phyloP scores from a whole-genome alignment of 2,888 invertebrate species.

The Agapetus fuscipes region DNA sequence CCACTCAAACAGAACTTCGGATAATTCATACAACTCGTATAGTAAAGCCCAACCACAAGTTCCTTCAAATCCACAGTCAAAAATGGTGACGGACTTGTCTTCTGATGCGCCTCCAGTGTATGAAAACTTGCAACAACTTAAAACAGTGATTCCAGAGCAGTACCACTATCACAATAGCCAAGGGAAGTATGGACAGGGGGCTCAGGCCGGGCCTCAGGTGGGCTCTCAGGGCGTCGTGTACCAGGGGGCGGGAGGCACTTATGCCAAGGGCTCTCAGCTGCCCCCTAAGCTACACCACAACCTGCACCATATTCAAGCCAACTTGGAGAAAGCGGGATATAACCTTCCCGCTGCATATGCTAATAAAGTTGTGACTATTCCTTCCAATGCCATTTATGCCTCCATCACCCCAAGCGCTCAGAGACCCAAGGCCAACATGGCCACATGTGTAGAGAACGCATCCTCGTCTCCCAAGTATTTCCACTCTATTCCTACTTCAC shows the following conservation, averaged over 20 bases:
- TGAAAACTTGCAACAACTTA: constrained; percentile 34
- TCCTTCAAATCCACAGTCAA: constrained; percentile 46
- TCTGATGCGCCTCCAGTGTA: constrained; percentile 42
- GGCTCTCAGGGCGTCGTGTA: constrained; percentile 20
- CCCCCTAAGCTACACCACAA: constrained; percentile 5
- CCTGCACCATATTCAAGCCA: constrained; percentile 4
- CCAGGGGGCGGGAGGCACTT: not conserved
- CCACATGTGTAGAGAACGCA: constrained; percentile 45
- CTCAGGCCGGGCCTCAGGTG: constrained; percentile 33
- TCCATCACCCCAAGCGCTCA: constrained; percentile 46
- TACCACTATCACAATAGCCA: constrained; percentile 5
- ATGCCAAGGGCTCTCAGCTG: not conserved
- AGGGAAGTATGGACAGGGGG: constrained; percentile 26
- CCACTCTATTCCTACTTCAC: constrained; percentile 39
- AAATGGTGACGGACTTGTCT: constrained; percentile 34
- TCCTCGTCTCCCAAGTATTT: constrained; percentile 47
- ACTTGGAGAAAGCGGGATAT: constrained; percentile 13
- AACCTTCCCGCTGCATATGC: constrained; percentile 31
- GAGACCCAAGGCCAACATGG: constrained; percentile 43
- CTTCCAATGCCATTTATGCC: constrained; percentile 44
- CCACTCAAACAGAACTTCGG: constrained; percentile 33
- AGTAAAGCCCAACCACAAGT: constrained; percentile 78
- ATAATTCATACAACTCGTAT: constrained; percentile 45
- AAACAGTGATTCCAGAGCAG: constrained; percentile 2
- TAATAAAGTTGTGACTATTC: constrained; percentile 39